phyloP scores from a whole-genome alignment of 2,113 vertebrate species.

The Myotis lucifugus region DNA sequence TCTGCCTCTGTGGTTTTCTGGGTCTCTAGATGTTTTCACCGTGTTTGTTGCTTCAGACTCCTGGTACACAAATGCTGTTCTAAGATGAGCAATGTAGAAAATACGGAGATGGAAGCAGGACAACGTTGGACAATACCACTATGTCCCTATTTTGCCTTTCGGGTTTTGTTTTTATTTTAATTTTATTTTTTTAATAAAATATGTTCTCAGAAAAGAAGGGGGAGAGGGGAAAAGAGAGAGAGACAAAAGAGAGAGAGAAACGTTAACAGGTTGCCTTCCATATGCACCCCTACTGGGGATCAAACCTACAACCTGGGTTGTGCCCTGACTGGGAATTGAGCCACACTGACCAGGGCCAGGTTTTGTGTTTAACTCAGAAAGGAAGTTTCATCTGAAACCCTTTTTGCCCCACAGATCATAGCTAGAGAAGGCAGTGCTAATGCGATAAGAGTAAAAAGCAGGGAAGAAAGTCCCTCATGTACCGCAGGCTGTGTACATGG shows the following conservation, averaged over 20 bases:
- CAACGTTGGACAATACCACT: background rate
- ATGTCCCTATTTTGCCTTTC: background rate
- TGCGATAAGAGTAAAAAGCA: background rate
- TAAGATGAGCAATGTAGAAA: background rate
- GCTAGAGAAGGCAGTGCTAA: background rate
- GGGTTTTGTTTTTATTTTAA: background rate
- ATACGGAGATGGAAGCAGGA: background rate
- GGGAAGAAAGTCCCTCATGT: background rate
- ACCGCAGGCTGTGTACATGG: background rate
- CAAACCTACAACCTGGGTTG: no score
- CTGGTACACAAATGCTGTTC: background rate
- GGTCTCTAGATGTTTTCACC: background rate
- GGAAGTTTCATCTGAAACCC: background rate
- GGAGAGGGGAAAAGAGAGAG: no score
- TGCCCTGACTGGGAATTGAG: no score
- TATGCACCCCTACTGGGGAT: no score
- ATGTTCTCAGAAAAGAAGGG: no score
- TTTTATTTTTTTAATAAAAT: no score
- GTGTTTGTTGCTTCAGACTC: background rate
- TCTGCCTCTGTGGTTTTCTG: background rate
- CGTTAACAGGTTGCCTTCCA: no score
- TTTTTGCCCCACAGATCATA: background rate
- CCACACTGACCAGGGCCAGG: no score
- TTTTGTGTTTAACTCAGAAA: conserved; percentile 26
- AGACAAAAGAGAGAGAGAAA: no score